phyloP scores from a whole-genome alignment of 2,113 vertebrate genomes.

The Macrotis lagotis region DNA sequence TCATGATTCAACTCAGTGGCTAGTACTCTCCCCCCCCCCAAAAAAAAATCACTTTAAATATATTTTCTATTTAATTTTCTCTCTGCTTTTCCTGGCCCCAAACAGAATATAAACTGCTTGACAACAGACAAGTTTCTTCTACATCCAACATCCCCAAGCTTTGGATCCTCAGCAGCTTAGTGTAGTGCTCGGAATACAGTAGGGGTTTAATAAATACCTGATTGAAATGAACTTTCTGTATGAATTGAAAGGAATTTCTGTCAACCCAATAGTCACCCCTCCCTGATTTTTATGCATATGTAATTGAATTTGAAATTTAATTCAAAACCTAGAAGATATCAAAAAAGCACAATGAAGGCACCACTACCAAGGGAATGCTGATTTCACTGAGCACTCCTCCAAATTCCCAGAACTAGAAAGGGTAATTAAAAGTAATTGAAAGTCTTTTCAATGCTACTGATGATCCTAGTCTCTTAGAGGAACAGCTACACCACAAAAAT shows the following conservation, averaged over 20 bases:
- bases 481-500: slow-evolving; percentile 49
- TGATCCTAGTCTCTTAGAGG: slow-evolving; percentile 28
- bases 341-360: neutral
- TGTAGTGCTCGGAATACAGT: neutral
- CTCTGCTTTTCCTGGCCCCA: neutral
- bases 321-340: neutral
- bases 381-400: neutral
- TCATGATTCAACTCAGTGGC: neutral
- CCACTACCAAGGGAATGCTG: neutral
- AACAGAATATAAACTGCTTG: neutral
- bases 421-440: slow-evolving; percentile 25
- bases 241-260: neutral
- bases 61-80: neutral
- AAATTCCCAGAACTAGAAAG: neutral
- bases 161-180: neutral
- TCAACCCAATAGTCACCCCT: neutral
- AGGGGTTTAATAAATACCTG: neutral
- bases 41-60: neutral
- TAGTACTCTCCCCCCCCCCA: neutral
- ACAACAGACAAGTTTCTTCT: neutral
- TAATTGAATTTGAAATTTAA: no score
- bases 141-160: neutral
- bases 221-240: neutral
- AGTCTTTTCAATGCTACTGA: neutral
- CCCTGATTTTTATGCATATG: neutral